Percentiles rank a stretch among this genome's conserved stretches.
phyloP scores from a whole-genome alignment of 2,888 invertebrate genomes.

The Notocelia uddmanniana region DNA sequence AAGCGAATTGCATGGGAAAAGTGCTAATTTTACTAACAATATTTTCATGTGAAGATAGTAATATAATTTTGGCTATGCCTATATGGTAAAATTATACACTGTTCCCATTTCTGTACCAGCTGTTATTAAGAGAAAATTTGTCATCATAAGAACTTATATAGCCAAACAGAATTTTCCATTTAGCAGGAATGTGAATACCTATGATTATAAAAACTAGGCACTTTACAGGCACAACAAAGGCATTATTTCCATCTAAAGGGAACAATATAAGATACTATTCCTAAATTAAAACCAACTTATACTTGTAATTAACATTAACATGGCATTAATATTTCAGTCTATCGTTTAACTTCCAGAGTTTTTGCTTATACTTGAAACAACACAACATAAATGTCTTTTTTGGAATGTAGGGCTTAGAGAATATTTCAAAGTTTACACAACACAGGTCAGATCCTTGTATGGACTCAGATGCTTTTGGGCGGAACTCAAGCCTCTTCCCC shows the following conservation, averaged over 20 bases:
- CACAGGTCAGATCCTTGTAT: no score
- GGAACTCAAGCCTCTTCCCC: no score
- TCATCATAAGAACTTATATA: neutral
- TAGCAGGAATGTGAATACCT: neutral
- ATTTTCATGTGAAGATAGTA: neutral
- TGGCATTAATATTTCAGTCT: conserved; percentile 46
- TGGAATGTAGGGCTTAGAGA: conserved; percentile 41
- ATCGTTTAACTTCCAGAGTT: conserved; percentile 46
- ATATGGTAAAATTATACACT: conserved; percentile 9
- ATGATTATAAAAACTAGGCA: conserved; percentile 15
- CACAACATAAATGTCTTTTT: conserved; percentile 35
- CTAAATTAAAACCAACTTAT: conserved; percentile 40
- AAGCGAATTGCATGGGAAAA: neutral
- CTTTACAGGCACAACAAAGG: conserved; percentile 28
- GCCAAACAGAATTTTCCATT: conserved; percentile 2
- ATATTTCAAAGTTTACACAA: conserved; percentile 13
- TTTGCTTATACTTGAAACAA: conserved; percentile 28
- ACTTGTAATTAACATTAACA: conserved; percentile 42
- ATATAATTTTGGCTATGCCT: conserved; percentile 1
- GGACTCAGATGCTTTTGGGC: no score
- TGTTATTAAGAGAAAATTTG: neutral
- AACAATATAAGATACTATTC: conserved; percentile 37
- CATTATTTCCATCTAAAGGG: conserved; percentile 28
- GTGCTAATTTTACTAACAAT: conserved; percentile 2
- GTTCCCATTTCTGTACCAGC: neutral